Base-by-base conservation (phyloP, 1,140 invertebrate genomes). In the Heliconius himera region DNA sequence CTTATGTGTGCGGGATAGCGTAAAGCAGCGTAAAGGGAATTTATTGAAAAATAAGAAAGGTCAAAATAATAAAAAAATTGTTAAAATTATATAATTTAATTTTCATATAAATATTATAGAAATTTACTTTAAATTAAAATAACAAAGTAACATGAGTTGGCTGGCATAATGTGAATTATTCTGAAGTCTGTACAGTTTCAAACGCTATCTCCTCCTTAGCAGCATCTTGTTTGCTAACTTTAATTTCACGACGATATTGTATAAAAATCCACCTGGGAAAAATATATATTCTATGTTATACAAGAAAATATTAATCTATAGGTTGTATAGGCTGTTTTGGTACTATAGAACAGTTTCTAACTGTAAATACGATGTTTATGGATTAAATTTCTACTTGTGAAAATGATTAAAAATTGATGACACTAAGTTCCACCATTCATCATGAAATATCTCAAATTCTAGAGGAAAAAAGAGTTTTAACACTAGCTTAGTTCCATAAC, bases 211-310 rank as follows among this genome's bases (percentile, higher is more conserved):
- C 60, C 26, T 66, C 26, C 26, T 66, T 66, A 66, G 26, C n/a
- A 26, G 60, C 60, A 26, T 29, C 26, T 26, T 66, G 60, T 66
- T 66, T 66, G 60, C 60, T 66, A 29, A 66, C 60, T 66, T 66
- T 66, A 11, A 16, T 66, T 66, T 66, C 60, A 4, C 60, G 60
- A 29, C 60, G 60, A 66, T 66, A 11, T 29, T 66, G 60, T 66
- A 66, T 66, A 66, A 66, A 66, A 16, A 66, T 66, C 60, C 60
- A 66, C 22, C 60, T 66, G 60, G 11, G 60, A 66, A 66, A 29
- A 26, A 29, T n/a, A 29, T 16, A 26, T 11, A 66, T 66, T 26
- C n/a, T 29, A 29, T 29, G 3, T 0, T 1, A 26, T 66, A 66
- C 8, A 66, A 26, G 22, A 29, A 66, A 29, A 66, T 16, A 66